Conservation (phyloP, 2,113 vertebrate species). For the Arvicanthis niloticus region DNA sequence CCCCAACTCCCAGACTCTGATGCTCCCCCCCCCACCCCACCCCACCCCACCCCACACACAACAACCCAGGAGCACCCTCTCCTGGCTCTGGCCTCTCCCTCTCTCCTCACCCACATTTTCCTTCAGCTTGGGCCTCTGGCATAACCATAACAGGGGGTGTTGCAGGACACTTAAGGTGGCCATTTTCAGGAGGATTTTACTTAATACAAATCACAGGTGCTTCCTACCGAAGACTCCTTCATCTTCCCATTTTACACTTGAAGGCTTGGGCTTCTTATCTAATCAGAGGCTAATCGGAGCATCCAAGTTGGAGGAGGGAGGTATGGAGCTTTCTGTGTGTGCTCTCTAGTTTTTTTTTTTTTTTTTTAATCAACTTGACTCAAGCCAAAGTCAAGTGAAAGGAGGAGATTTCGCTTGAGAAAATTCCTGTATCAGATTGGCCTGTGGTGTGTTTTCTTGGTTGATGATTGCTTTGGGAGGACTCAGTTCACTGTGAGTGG, state of each 20-base stretch:
- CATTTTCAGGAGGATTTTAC: neutral
- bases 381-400: neutral
- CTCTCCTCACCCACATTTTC: neutral
- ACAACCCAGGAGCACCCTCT: accelerated
- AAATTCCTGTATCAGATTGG: neutral
- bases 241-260: neutral
- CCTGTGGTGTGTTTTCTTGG: neutral
- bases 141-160: neutral
- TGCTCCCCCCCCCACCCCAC: too few relatives aligned
- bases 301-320: neutral
- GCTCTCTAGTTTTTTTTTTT: neutral
- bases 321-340: neutral
- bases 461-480: neutral
- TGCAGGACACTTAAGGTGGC: neutral
- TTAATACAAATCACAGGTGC: neutral
- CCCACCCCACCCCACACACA: too few relatives aligned
- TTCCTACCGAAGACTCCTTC: neutral
- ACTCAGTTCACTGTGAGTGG: neutral
- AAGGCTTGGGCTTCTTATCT: neutral
- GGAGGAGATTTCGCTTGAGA: neutral
- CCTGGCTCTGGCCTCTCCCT: neutral
- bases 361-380: neutral
- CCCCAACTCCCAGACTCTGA: neutral
- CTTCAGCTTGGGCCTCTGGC: neutral
- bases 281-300: neutral